phyloP scores from a whole-genome alignment of 1,140 invertebrate genomes.

The Neodiprion virginianus region DNA sequence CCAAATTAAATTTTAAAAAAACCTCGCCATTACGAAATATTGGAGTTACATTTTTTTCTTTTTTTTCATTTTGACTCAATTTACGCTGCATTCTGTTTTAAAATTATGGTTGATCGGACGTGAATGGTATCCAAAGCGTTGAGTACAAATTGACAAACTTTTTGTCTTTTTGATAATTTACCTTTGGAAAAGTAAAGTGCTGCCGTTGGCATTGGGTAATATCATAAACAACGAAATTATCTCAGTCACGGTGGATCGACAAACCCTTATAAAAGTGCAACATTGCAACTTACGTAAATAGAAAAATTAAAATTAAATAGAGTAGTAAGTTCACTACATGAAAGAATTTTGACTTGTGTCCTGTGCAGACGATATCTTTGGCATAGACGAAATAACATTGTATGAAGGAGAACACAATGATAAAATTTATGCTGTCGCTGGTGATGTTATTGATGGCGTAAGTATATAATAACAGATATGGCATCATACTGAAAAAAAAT shows the following conservation, averaged over 20 bases:
- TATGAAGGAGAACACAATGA: constrained; percentile 85
- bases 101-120: too few relatives aligned
- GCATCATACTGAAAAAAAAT: constrained; percentile 6
- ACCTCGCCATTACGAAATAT: too few relatives aligned
- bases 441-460: constrained; percentile 89
- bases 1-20: too few relatives aligned
- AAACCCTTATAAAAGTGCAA: constrained; percentile 28
- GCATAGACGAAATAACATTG: constrained; percentile 87
- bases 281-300: constrained; percentile 15
- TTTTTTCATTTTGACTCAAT: not conserved
- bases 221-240: not conserved
- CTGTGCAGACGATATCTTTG: constrained; percentile 79
- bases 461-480: constrained; percentile 47
- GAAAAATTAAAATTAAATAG: constrained; percentile 12
- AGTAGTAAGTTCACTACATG: constrained; percentile 5
- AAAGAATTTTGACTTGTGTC: constrained; percentile 21
- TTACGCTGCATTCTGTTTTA: not conserved
- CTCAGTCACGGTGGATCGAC: not conserved
- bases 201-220: constrained; percentile 14
- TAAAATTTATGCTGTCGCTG: constrained; percentile 84
- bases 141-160: constrained; percentile 42
- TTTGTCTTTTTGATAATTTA: constrained; percentile 43
- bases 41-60: not conserved
- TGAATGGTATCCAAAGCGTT: constrained; percentile 45
- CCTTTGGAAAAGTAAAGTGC: constrained; percentile 50